A percentile compares a stretch with the other conserved stretches of the same genome.
phyloP scores from a whole-genome alignment of 2,888 invertebrate species.

The Prosapia bicincta region DNA sequence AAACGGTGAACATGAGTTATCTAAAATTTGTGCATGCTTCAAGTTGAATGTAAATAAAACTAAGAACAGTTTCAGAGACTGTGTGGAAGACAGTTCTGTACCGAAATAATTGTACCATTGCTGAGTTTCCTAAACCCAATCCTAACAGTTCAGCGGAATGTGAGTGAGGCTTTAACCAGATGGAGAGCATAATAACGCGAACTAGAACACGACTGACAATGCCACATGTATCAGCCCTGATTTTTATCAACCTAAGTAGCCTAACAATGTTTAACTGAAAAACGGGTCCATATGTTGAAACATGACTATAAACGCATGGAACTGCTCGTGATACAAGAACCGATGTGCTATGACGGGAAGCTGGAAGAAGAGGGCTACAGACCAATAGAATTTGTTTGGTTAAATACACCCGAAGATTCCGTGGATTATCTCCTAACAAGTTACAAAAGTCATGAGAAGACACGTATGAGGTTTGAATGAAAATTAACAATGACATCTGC shows the following conservation, averaged over 20 bases:
- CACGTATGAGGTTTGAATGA: too few species aligned
- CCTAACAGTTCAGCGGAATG: background rate
- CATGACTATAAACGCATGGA: background rate
- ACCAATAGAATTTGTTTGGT: too few species aligned
- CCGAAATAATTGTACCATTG: background rate
- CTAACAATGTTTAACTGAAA: conserved; percentile 15
- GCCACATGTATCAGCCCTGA: conserved; percentile 4
- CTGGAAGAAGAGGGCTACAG: too few species aligned
- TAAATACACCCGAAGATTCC: too few species aligned
- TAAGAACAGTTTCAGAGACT: conserved; percentile 6
- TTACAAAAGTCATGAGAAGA: too few species aligned
- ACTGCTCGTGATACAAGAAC: too few species aligned
- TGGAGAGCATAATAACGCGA: conserved; percentile 6
- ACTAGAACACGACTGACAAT: conserved; percentile 11
- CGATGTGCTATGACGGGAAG: too few species aligned
- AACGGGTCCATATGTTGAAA: conserved; percentile 12
- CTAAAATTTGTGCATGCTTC: background rate
- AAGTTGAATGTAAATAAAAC: too few species aligned
- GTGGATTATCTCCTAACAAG: too few species aligned
- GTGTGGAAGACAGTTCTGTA: background rate
- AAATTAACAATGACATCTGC: too few species aligned
- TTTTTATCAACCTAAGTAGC: conserved; percentile 12
- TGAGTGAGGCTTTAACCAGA: background rate
- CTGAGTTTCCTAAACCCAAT: background rate
- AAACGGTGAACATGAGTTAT: background rate